Conservation (phyloP, 2,888 invertebrate species). For the Diaperis boleti region DNA sequence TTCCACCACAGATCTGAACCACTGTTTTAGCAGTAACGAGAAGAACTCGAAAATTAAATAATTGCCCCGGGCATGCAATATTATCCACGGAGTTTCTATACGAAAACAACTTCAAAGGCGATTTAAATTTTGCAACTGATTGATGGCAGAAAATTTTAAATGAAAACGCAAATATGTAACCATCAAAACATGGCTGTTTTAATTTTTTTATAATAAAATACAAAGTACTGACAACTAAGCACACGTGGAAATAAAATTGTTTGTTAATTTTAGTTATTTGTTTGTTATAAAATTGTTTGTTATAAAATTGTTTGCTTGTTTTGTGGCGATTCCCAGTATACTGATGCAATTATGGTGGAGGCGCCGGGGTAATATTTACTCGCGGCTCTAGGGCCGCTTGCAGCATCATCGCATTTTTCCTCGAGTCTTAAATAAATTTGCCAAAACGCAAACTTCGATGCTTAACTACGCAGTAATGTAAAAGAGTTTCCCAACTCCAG, state of each 20-base stretch:
- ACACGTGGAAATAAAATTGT: not conserved
- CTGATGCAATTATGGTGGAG: no score
- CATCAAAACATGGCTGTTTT: not conserved
- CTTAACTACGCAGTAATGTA: not conserved
- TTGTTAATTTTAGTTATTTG: not conserved
- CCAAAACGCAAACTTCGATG: not conserved
- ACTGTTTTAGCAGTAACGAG: slow-evolving; percentile 10
- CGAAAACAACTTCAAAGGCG: not conserved
- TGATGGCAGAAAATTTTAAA: not conserved
- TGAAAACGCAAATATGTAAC: not conserved
- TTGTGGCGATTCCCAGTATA: no score
- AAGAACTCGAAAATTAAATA: slow-evolving; percentile 8
- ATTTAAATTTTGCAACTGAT: not conserved
- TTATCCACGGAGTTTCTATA: not conserved
- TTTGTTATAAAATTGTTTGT: not conserved
- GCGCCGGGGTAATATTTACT: not conserved
- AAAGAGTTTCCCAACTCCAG: not conserved
- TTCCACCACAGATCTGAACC: not conserved
- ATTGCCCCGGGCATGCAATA: not conserved
- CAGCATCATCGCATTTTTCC: no score
- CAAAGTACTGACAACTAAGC: not conserved
- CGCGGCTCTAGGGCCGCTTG: no score
- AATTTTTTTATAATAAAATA: not conserved
- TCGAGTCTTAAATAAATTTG: no score
- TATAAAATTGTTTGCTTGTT: no score